Evolutionary conservation across 35 echinoderm and acorn worm species (phyloP).

Genomic region (Lytechinus variegatus): DNA sequence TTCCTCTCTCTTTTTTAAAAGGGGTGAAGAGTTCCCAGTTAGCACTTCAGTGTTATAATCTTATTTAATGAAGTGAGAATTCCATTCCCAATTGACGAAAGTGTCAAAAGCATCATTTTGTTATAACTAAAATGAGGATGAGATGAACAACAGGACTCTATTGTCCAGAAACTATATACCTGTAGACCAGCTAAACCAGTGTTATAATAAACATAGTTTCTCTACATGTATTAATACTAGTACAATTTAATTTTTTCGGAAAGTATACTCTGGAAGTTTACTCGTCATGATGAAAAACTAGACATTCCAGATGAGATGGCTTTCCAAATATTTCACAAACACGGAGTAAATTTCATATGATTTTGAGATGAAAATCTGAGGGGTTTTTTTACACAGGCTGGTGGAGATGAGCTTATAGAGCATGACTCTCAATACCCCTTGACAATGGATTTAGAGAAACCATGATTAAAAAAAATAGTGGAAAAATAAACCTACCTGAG

Average conservation of each 20-base stretch:
- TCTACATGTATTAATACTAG: too few relatives aligned
- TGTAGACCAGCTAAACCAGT: background rate
- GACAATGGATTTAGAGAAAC: too few relatives aligned
- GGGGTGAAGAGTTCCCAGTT: too few relatives aligned
- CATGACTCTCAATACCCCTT: too few relatives aligned
- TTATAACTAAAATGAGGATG: background rate
- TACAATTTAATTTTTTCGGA: background rate
- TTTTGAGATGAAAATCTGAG: too few relatives aligned
- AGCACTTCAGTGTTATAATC: background rate
- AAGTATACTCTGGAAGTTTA: background rate
- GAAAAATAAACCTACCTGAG: conserved; percentile 6
- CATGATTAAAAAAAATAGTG: too few relatives aligned
- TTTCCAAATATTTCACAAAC: background rate
- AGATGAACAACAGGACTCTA: background rate
- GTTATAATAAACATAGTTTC: too few relatives aligned
- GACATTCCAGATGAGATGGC: background rate
- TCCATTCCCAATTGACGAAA: background rate
- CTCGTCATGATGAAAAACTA: background rate
- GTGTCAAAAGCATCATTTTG: background rate
- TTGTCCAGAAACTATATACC: background rate
- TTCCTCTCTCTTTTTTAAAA: too few relatives aligned
- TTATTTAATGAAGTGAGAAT: background rate
- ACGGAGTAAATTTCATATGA: too few relatives aligned
- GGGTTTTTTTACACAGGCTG: too few relatives aligned
- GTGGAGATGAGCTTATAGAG: too few relatives aligned